Evolutionary conservation across 1,140 invertebrate species (phyloP), one percentile per base, ranked within the genome.

Genomic region (Acyrthosiphon pisum): DNA sequence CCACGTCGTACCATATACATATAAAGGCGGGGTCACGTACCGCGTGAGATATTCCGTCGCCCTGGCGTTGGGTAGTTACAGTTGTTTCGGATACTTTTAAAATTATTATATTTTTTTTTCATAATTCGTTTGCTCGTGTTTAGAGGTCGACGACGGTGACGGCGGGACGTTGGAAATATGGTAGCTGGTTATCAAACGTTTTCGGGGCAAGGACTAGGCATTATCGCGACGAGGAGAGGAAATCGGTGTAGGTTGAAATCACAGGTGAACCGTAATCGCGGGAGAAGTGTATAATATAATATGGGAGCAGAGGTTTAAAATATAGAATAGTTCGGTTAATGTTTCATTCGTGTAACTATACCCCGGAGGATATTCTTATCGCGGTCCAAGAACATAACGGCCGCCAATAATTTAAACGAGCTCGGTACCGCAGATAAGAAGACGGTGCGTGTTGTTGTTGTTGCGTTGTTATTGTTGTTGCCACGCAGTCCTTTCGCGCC

Each of bases 351-450:
- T 76, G 46, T 93, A 93, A 93, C 91, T 86, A 83, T 86, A 93
- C 91, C 91, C 91, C 23, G 35, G 91, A 93, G 91, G 86, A 86
- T 93, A 93, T 93, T 93, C 91, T 93, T 93, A 93, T 93, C 91
- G 91, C 46, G 35, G 76, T 81, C 68, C 91, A 93, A 93, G 91
- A 93, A 84, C 37, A 30, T 37, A 50, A 76, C 90, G 91, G 81
- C 76, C 91, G 60, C 91, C 91, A 86, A 93, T 93, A 93, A 93
- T 86, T 93, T 86, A 93, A 83, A 93, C 91, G 91, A 20, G 46
- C n/a, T 37, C 76, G 35, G 90, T 41, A 76, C 56, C 76, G 48
- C 30, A 93, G 91, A 93, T 93, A 93, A 93, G 91, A 84, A 93
- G 91, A 93, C 76, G 81, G 30, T 4, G 48, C 48, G 48, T 56